Base-by-base conservation (phyloP, 2,113 vertebrate genomes). In the Tursiops truncatus region DNA sequence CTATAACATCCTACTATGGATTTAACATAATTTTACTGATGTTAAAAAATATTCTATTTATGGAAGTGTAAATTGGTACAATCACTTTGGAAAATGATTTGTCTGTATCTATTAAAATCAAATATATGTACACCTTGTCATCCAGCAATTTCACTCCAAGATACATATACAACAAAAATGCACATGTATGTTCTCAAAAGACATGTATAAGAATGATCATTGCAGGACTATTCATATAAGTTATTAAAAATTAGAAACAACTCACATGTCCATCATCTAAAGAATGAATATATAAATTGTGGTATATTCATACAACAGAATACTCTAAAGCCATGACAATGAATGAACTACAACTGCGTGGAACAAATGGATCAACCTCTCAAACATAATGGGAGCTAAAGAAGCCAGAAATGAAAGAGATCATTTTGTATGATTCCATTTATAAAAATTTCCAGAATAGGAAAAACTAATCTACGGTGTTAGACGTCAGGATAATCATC, bases 21-120 rank as follows among this genome's bases (percentile, higher is more conserved):
- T 95, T 58, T 81, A 93, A 95, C 21, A 85, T 18, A 95, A 89
- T 91, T 95, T 86, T 60, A 92, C 7, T 47, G 13, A 93, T 83
- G 36, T 68, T 91, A 62, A 97, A 82, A 73, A 65, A 84, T 79
- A 91, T 33, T 86, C 18, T 82, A 79, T 87, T 82, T 96, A 47
- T 92, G 7, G 47, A 60, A 83, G 7, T 80, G 15, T 82, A 84
- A 88, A 36, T 25, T 62, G 17, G 36, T 44, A 76, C 20, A 53
- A 73, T 50, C 7, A 71, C 20, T 80, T 60, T 74, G 12, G 41
- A 68, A 96, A 88, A 77, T 82, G 41, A 94, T 63, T 77, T 89
- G 26, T 74, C 13, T 23, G 8, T 70, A 94, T 79, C 20, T 60
- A 83, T 87, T 83, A 83, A 94, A 63, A 62, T 38, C 33, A 76